Evolutionary conservation across 2,113 vertebrate genomes (phyloP).

Genomic region (Pardalotus punctatus): DNA sequence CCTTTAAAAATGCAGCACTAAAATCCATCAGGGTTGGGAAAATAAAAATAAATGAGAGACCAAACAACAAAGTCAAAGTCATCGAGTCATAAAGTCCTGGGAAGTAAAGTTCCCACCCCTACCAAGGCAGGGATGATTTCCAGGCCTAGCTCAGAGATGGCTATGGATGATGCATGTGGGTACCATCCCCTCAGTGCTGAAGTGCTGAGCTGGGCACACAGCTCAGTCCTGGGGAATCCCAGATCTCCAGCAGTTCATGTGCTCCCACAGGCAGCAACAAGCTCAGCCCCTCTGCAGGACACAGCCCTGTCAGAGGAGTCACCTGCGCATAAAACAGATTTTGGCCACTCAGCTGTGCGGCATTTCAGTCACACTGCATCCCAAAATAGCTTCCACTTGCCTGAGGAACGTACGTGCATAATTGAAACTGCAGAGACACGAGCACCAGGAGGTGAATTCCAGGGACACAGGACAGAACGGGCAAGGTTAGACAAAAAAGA

Average conservation of each 20-base stretch:
- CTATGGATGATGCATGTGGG: not conserved
- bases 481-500: not conserved
- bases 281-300: not conserved
- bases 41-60: not conserved
- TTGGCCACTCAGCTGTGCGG: not conserved
- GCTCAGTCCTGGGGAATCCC: not conserved
- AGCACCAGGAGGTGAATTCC: not conserved
- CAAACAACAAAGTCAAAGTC: not conserved
- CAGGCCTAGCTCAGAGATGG: not conserved
- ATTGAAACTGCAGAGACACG: not conserved
- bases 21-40: not conserved
- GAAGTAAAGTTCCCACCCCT: not conserved
- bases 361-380: constrained; percentile 20
- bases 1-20: not conserved
- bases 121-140: not conserved
- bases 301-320: not conserved
- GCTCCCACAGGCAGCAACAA: not conserved
- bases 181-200: not conserved
- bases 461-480: not conserved
- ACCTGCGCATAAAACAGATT: not conserved
- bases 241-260: not conserved
- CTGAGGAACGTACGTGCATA: not conserved
- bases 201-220: not conserved
- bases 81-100: not conserved
- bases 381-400: constrained; percentile 22